These are phyloP conservation scores for Pollenia labialis DNA, from an alignment of 2,888 invertebrate genomes.

Conservation along the genomic window DNA sequence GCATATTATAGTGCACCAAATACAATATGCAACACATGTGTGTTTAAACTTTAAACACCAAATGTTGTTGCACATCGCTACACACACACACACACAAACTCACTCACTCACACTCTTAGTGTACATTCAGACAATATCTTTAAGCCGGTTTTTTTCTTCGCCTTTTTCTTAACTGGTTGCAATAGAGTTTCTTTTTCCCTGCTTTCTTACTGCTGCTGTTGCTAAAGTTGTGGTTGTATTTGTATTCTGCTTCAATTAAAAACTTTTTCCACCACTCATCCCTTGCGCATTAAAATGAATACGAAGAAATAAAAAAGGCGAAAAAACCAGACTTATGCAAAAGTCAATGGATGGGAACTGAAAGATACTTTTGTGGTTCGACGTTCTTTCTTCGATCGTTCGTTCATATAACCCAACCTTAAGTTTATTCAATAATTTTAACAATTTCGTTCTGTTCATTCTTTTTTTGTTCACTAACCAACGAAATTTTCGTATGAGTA, in stretches of 20 bases:
- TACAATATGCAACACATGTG: slow-evolving; percentile 28
- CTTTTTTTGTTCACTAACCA: slow-evolving; percentile 31
- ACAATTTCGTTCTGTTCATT: slow-evolving; percentile 18
- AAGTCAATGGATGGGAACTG: slow-evolving; percentile 72
- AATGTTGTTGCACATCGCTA: slow-evolving; percentile 50
- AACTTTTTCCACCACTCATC: slow-evolving; percentile 63
- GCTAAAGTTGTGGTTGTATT: neutral
- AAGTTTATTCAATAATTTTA: slow-evolving; percentile 67
- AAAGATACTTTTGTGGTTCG: slow-evolving; percentile 36
- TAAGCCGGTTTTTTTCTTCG: slow-evolving; percentile 58
- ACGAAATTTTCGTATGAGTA: slow-evolving; percentile 9
- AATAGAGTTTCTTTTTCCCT: slow-evolving; percentile 58
- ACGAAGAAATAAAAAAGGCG: neutral
- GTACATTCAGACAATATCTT: slow-evolving; percentile 21
- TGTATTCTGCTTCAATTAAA: slow-evolving; percentile 64
- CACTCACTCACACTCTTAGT: neutral
- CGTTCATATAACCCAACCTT: slow-evolving; percentile 21
- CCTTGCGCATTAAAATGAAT: slow-evolving; percentile 30
- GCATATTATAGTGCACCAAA: slow-evolving; percentile 15
- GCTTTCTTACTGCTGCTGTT: slow-evolving; percentile 41
- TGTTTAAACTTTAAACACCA: slow-evolving; percentile 54
- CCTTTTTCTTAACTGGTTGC: slow-evolving; percentile 37
- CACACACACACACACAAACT: slow-evolving; percentile 3
- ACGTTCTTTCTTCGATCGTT: neutral
- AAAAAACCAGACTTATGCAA: slow-evolving; percentile 58